Base-by-base conservation (phyloP, 2,113 vertebrate species). In the Toxostoma redivivum region DNA sequence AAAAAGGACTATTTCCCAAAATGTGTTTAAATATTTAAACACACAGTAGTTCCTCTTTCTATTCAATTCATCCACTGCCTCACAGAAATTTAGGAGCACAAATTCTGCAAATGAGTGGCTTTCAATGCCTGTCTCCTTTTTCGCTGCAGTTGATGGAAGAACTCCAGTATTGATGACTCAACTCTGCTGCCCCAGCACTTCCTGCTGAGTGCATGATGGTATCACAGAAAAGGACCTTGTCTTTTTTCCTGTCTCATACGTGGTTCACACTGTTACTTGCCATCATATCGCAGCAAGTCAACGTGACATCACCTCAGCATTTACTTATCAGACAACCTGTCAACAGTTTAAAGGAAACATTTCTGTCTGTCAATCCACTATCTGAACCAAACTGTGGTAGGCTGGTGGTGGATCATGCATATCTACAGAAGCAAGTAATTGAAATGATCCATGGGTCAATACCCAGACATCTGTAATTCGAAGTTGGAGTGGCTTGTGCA, bases 361-460 rank as follows among this genome's bases (percentile, higher is more conserved):
- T 96, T 73, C 64, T 92, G 71, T 88, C 82, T 90, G 85, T 69
- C 61, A 88, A 84, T 86, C 82, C 33, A 15, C 80, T 94, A 62
- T 73, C 93, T 86, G 85, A 95, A 96, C 37, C 31, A 93, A 93
- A 69, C 0, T 81, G 48, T 71, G n/a, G 79, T 74, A 95, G 40
- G 57, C 37, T 94, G 40, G 31, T 74, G n/a, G 90, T 74, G 72
- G 90, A 92, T 94, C 85, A 50, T 57, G 69, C 77, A 80, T 96
- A 92, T 95, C 92, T 92, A 64, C 69, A 96, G 62, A 86, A 88
- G 51, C 44, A 88, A 94, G 92, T 83, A 95, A 93, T 93, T 92
- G 76, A 93, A 96, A 93, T 96, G 92, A 97, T 96, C 93, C 47
- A 14, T 25, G 60, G 92, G 92, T 95, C 96, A 96, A 93, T 90